Evolutionary conservation across 2,888 invertebrate species (phyloP), one percentile per base, ranked within the genome.

Genomic region (Luperina nickerlii): DNA sequence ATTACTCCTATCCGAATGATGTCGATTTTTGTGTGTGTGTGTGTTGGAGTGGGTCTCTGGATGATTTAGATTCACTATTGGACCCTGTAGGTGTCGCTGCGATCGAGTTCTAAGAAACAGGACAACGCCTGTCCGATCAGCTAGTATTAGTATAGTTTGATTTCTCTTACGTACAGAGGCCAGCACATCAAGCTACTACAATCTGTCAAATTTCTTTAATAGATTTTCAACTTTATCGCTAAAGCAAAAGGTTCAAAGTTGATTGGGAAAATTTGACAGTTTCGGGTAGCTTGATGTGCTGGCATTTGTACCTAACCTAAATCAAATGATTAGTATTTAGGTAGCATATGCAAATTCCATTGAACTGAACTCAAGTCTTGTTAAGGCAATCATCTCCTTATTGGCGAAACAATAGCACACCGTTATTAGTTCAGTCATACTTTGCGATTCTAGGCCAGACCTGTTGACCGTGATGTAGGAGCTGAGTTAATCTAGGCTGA

Each of bases 341-440:
- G 8, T 32, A 48, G 45, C 42, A 68, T 48, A 79, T 74, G 68
- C 76, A 86, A 86, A 69, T 74, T 63, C 51, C 51, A 18, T 62
- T 20, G n/a, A 48, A 57, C 20, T 51, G 13, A 15, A 51, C 54
- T 51, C 62, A 6, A 45, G 18, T n/a, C 66, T 73, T 63, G 24
- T 54, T 76, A 80, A 15, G 85, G 74, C 72, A 80, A 83, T 84
- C 84, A 51, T 63, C 57, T 27, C 88, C 88, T 71, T 87, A 87
- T 78, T 42, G 32, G 85, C 38, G 3, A 74, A 62, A 87, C 84
- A 85, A 87, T 85, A 45, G 72, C 27, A 7, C 32, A 72, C 85
- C 81, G 84, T 85, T 87, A 87, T 65, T 66, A 65, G 51, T 77
- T 85, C n/a, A 60, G 62, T 13, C 51, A 32, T 75, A 67, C 32